These are phyloP conservation scores for Bubalus kerabau DNA, from an alignment of 2,113 vertebrate genomes.

Conservation along the genomic window DNA sequence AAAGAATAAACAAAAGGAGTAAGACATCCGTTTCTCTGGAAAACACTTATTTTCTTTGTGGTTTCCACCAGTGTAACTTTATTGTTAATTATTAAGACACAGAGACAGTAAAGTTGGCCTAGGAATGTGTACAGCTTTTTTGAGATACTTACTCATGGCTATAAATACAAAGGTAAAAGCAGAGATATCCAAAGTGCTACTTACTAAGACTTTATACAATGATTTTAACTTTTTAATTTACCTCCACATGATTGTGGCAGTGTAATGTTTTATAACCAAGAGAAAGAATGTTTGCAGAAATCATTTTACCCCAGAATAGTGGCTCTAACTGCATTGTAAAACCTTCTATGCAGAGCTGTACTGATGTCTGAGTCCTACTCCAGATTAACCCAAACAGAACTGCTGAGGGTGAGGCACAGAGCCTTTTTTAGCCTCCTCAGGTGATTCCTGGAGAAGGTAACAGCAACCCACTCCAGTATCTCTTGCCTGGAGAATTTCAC, in stretches of 20 bases:
- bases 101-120: not conserved
- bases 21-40: not conserved
- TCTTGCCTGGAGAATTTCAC: not conserved
- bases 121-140: not conserved
- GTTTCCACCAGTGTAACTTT: slow-evolving; percentile 23
- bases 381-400: not conserved
- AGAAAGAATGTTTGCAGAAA: not conserved
- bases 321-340: not conserved
- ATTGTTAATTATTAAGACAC: slow-evolving; percentile 6
- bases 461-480: not conserved
- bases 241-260: not conserved
- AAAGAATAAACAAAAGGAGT: not conserved
- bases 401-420: not conserved
- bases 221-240: slow-evolving; percentile 20
- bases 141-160: slow-evolving; percentile 30
- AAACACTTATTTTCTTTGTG: not conserved
- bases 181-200: not conserved
- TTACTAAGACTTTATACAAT: not conserved
- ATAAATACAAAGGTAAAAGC: slow-evolving; percentile 53
- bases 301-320: not conserved
- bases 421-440: not conserved
- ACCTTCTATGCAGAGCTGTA: not conserved
- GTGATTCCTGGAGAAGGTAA: not conserved
- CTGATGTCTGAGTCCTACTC: not conserved
- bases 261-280: not conserved